Base-by-base conservation (phyloP, 2,888 invertebrate genomes). In the Xestia rhomboidea region DNA sequence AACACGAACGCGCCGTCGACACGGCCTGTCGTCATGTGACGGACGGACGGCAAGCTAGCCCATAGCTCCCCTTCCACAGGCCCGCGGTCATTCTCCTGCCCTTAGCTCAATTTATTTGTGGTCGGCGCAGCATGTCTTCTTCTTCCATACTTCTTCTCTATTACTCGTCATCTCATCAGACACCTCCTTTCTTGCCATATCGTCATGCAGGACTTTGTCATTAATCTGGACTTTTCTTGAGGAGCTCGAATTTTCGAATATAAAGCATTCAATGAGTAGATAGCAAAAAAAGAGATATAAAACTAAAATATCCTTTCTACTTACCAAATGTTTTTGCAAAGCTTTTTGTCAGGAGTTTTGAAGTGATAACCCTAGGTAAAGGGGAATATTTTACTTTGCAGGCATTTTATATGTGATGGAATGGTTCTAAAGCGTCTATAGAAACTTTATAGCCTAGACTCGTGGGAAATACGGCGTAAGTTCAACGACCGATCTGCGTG, bases 381-480 rank as follows among this genome's bases (percentile, higher is more conserved):
- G 2, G 6, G 44, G 54, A 76, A 62, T 66, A 69, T 68, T 85
- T 76, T 77, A 73, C 54, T 82, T 60, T 84, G 62, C 63, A 71
- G 64, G 51, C 68, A 57, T 62, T 77, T 76, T 75, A 44, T 83
- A 30, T 63, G 27, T 78, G 66, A 79, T 72, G 57, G 49, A 68
- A 73, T 34, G 24, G 21, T 38, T 67, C 44, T 81, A 60, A 74
- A 54, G 64, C 18, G 13, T 30, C 10, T 62, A 49, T 72, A 57
- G 34, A 69, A 57, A 63, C 15, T 85, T 76, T 76, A 81, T 73
- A 51, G 41, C 60, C 27, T 1, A 71, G 46, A 62, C 41, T 44
- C 68, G 24, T 69, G 68, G 34, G 60, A 54, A 84, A 41, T 68
- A 68, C 21, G 21, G 2, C 15, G 41, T 30, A 13, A 46, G 62